Base-by-base conservation (phyloP, 2,797 vertebrate species). In the Argentina silus region DNA sequence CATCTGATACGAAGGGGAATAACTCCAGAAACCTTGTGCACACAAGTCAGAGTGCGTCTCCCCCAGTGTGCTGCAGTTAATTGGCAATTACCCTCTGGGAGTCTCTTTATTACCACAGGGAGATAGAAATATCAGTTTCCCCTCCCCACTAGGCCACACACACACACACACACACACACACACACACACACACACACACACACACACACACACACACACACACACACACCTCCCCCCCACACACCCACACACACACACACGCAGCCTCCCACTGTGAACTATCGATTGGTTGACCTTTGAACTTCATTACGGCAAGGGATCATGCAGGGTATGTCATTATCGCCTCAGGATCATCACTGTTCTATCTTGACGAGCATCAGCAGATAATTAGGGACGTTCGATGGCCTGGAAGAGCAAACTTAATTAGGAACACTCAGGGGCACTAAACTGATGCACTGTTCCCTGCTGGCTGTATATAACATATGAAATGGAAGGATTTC, bases 201-300 rank as follows among this genome's bases (percentile, higher is more conserved):
- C 27, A 4, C 27, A 36, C 27, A 86, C 27, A 4, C 27, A 36
- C 27, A 57, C 19, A 53, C 14, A 53, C 82, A 62, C 69, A 77
- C 77, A 65, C 67, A 77, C 3, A 17, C 17, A 56, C 53, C 70
- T 61, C 56, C 67, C 27, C 1, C 56, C 17, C 51, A 53, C 15
- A 9, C 55, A 19, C 19, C 3, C 15, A 3, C 53, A 86, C 83
- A 75, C 72, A 59, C 3, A 57, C 19, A 36, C n/a, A 50, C 51
- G 9, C 56, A 21, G 14, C 57, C 75, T 64, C 57, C 69, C 59
- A 63, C 77, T 65, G 77, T 75, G 64, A 71, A 48, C 45, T 88
- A 93, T 92, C 87, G 92, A 91, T 88, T 89, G 83, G 78, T 8
- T 85, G 88, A 92, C 87, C 92, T 91, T 92, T 91, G 81, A 89